Evolutionary conservation across 2,113 vertebrate genomes (phyloP).

Genomic region (Myxocyprinus asiaticus): DNA sequence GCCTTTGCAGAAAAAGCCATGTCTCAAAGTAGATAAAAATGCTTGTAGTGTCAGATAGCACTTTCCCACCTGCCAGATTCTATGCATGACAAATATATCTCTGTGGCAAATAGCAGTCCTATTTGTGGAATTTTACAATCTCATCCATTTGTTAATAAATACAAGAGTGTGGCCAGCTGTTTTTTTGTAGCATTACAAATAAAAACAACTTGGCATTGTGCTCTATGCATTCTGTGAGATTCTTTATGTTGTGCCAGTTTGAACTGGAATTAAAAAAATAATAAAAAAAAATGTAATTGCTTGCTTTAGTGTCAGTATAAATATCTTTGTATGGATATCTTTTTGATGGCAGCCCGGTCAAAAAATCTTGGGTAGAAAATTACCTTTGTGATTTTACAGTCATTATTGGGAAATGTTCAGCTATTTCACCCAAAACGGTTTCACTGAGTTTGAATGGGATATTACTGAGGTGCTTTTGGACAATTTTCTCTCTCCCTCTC

Average conservation of each 20-base stretch:
- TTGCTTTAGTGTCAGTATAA: background rate
- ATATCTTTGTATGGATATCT: background rate
- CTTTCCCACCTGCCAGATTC: constrained; percentile 35
- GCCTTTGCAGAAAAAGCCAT: constrained; percentile 38
- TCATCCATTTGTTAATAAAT: no score
- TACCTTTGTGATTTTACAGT: background rate
- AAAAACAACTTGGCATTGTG: background rate
- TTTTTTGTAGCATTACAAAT: no score
- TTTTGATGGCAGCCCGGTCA: background rate
- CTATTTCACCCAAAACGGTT: constrained; percentile 21
- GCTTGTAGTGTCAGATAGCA: constrained; percentile 26
- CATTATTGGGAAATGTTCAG: background rate
- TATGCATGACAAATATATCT: constrained; percentile 35
- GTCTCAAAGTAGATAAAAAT: constrained; percentile 40
- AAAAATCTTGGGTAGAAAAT: background rate
- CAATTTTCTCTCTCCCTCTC: constrained; percentile 16
- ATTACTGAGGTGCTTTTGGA: constrained; percentile 13
- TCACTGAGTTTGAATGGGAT: constrained; percentile 36
- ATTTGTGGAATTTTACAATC: background rate
- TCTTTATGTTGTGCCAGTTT: no score
- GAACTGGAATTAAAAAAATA: background rate
- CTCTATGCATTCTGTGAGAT: background rate
- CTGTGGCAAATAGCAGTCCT: constrained; percentile 7
- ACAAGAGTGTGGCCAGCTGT: no score
- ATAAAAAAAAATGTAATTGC: background rate